phyloP scores from a whole-genome alignment of 1,140 invertebrate species.

The Mizuhopecten yessoensis region DNA sequence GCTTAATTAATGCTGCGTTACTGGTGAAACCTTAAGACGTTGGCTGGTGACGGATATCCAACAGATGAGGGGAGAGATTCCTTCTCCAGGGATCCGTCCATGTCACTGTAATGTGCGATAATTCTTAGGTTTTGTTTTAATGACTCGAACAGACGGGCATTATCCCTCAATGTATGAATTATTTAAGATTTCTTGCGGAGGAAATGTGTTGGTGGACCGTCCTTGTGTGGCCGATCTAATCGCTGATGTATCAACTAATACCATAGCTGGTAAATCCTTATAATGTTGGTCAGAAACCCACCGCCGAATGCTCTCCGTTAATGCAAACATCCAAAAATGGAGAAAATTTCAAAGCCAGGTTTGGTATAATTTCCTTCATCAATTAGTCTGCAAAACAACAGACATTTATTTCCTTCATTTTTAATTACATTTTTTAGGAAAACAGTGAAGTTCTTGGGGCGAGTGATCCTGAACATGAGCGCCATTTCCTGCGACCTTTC shows the following conservation, averaged over 20 bases:
- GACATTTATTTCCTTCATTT: neutral
- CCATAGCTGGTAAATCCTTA: conserved; percentile 3
- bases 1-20: conserved; percentile 38
- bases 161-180: conserved; percentile 35
- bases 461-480: neutral
- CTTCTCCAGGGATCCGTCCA: neutral
- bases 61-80: conserved; percentile 26
- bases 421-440: neutral
- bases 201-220: conserved; percentile 37
- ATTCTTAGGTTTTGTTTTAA: conserved; percentile 31
- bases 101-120: conserved; percentile 38
- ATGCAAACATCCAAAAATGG: neutral
- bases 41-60: conserved; percentile 29
- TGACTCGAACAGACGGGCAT: neutral
- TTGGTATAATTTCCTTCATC: neutral
- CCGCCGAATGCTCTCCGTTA: neutral
- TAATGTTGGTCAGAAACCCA: neutral
- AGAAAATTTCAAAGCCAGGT: neutral
- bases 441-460: neutral
- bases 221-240: neutral
- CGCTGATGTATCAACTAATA: conserved; percentile 18
- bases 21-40: conserved; percentile 31
- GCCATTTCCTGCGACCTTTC: neutral
- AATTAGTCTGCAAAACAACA: neutral
- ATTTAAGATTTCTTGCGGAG: neutral